Conservation (phyloP, 2,797 vertebrate species). For the Neoniphon sammara region DNA sequence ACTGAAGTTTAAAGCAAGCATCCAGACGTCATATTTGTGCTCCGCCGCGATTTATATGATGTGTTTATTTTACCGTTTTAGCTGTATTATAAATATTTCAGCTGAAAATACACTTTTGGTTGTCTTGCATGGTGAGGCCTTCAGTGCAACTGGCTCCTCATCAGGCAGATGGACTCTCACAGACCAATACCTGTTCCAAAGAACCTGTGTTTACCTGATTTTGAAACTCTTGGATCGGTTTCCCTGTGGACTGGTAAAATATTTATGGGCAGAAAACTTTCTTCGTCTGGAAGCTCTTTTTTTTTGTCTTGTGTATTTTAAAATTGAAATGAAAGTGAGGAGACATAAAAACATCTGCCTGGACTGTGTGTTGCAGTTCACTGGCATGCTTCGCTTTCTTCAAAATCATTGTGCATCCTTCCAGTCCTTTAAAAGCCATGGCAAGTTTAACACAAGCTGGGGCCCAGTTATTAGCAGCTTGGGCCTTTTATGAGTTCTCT, state of each 20-base stretch:
- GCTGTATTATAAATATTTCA: slow-evolving; percentile 70
- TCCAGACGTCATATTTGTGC: slow-evolving; percentile 63
- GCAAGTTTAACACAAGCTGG: slow-evolving; percentile 42
- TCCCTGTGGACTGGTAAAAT: slow-evolving; percentile 51
- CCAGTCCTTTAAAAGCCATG: slow-evolving; percentile 30
- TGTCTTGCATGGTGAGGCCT: slow-evolving; percentile 42
- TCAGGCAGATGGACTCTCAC: slow-evolving; percentile 37
- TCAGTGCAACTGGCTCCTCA: slow-evolving; percentile 33
- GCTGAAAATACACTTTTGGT: slow-evolving; percentile 51
- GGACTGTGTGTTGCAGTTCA: slow-evolving; percentile 27
- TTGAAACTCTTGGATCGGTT: slow-evolving; percentile 47
- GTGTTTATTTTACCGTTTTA: slow-evolving; percentile 68
- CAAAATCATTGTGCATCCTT: slow-evolving; percentile 27
- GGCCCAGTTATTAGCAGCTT: slow-evolving; percentile 22
- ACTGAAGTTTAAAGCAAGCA: slow-evolving; percentile 46
- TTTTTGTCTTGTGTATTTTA: slow-evolving; percentile 19
- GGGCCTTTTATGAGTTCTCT: slow-evolving; percentile 23
- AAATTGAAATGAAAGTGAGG: slow-evolving; percentile 46
- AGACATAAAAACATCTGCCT: slow-evolving; percentile 40
- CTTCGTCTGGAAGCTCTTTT: slow-evolving; percentile 25
- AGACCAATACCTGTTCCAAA: slow-evolving; percentile 43
- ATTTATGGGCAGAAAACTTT: slow-evolving; percentile 53
- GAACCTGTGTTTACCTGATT: slow-evolving; percentile 63
- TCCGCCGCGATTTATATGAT: slow-evolving; percentile 52
- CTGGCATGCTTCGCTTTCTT: slow-evolving; percentile 31